Conservation (phyloP, 2,888 invertebrate genomes). For the Ectemnius continuus region DNA sequence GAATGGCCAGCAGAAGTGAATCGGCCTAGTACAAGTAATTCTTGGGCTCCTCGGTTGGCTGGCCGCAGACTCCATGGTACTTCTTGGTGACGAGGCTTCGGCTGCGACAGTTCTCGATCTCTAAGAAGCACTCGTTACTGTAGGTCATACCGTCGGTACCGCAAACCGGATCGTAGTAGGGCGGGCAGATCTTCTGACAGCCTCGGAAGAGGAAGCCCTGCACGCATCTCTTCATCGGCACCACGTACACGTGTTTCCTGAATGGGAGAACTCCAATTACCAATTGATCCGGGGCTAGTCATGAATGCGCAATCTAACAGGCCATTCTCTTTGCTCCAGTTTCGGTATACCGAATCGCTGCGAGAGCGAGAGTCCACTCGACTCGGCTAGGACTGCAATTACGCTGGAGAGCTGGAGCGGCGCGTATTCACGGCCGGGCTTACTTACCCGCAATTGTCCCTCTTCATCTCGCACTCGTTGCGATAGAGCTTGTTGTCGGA, state of each 20-base stretch:
- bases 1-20: slow-evolving; percentile 4
- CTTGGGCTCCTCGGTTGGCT: slow-evolving; percentile 90
- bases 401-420: too few species aligned
- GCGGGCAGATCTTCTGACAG: slow-evolving; percentile 91
- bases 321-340: not conserved
- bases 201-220: slow-evolving; percentile 92
- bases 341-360: slow-evolving; percentile 16
- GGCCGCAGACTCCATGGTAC: slow-evolving; percentile 91
- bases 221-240: slow-evolving; percentile 92
- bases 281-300: not conserved
- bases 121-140: slow-evolving; percentile 94
- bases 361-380: not conserved
- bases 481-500: slow-evolving; percentile 94
- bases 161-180: slow-evolving; percentile 94
- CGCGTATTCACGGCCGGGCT: not conserved
- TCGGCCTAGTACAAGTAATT: slow-evolving; percentile 87
- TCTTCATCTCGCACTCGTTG: slow-evolving; percentile 94
- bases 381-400: not conserved
- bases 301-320: not conserved
- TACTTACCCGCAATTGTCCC: slow-evolving; percentile 90
- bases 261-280: slow-evolving; percentile 34
- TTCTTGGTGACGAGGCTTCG: slow-evolving; percentile 87
- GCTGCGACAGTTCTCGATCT: slow-evolving; percentile 93
- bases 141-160: slow-evolving; percentile 96
- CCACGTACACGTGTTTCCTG: slow-evolving; percentile 93